Evolutionary conservation across 2,797 vertebrate genomes (phyloP).

Genomic region (Manis javanica): DNA sequence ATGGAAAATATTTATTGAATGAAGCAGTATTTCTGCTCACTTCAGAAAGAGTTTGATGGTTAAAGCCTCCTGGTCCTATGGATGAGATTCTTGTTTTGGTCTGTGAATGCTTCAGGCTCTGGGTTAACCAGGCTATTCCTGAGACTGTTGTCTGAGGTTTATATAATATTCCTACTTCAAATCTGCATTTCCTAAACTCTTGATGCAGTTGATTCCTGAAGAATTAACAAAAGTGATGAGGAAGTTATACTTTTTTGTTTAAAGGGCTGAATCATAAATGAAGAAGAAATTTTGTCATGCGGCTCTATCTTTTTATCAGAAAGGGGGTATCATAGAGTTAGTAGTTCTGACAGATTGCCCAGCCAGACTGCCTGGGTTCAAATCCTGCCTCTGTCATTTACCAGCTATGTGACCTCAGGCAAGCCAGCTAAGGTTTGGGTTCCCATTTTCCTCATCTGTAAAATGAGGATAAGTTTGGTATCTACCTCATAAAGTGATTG

Average conservation of each 20-base stretch:
- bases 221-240: neutral
- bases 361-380: neutral
- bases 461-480: conserved; percentile 6
- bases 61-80: neutral
- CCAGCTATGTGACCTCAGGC: neutral
- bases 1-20: neutral
- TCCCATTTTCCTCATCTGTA: neutral
- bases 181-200: neutral
- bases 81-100: neutral
- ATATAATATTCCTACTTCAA: neutral
- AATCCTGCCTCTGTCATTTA: neutral
- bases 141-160: neutral
- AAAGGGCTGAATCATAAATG: neutral
- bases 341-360: neutral
- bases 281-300: neutral
- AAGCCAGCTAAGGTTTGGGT: neutral
- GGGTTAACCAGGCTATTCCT: neutral
- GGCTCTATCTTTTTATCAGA: neutral
- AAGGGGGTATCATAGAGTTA: neutral
- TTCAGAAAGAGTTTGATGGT: neutral
- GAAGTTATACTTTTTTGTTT: neutral
- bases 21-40: neutral
- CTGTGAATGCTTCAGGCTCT: neutral
- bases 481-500: neutral
- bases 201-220: neutral